These are phyloP conservation scores for Halcyon smyrnensis DNA, from an alignment of 2,797 vertebrate species.

Conservation along the genomic window DNA sequence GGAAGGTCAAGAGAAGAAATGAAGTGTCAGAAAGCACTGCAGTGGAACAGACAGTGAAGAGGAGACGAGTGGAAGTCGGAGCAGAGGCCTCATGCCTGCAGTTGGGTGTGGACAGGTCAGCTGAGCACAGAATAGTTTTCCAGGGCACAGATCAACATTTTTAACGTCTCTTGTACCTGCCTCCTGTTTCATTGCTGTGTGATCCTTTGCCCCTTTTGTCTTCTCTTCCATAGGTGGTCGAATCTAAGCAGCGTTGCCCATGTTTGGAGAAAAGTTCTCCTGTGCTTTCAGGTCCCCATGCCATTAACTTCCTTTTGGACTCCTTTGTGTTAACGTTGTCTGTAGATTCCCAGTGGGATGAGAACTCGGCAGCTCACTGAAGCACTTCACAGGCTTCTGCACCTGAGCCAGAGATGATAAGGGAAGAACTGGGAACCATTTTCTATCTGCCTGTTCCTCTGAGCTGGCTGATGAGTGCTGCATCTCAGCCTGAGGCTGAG, in stretches of 20 bases:
- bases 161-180: neutral
- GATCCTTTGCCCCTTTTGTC: too few species aligned
- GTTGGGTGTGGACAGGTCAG: neutral
- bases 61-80: neutral
- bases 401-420: neutral
- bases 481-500: neutral
- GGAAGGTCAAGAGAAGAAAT: neutral
- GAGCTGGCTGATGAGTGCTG: neutral
- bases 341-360: neutral
- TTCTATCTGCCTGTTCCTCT: neutral
- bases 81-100: neutral
- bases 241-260: neutral
- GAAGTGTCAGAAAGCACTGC: neutral
- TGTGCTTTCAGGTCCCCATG: neutral
- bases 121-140: neutral
- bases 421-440: neutral
- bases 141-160: neutral
- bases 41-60: neutral
- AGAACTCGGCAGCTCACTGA: neutral
- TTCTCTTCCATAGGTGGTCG: neutral
- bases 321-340: neutral
- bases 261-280: neutral
- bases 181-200: neutral
- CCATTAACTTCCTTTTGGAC: neutral
- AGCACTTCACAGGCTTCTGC: neutral